Percentiles rank a stretch among this genome's conserved stretches.
Evolutionary conservation across 1,140 invertebrate genomes (phyloP).

Genomic region (Platyscapa corneri): DNA sequence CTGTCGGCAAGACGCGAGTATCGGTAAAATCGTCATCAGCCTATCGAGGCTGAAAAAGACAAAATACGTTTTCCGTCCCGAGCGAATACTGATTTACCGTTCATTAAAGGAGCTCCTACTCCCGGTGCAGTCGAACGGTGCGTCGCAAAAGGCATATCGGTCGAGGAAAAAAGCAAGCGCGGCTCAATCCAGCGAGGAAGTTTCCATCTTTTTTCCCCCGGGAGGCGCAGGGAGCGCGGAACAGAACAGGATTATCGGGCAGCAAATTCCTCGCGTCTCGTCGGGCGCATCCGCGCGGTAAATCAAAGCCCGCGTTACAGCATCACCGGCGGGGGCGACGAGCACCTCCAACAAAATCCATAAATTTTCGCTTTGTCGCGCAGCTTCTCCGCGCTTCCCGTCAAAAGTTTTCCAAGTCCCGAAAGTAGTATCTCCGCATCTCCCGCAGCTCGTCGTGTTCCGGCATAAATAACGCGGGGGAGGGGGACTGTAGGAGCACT

Average conservation of each 20-base stretch:
- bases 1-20: too few relatives aligned
- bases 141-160: too few relatives aligned
- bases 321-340: constrained; percentile 21
- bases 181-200: neutral
- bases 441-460: neutral
- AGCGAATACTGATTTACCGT: too few relatives aligned
- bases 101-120: too few relatives aligned
- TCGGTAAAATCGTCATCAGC: too few relatives aligned
- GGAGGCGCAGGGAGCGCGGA: too few relatives aligned
- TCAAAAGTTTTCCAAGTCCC: constrained; percentile 66
- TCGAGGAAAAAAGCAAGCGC: too few relatives aligned
- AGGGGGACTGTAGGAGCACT: neutral
- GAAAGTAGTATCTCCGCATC: constrained; percentile 63
- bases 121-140: too few relatives aligned
- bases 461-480: constrained; percentile 62
- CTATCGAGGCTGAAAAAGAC: too few relatives aligned
- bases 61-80: too few relatives aligned
- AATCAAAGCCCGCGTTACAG: constrained; percentile 58
- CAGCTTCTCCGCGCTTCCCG: constrained; percentile 62
- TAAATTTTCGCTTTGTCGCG: constrained; percentile 67
- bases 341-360: constrained; percentile 68
- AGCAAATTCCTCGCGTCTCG: constrained; percentile 12
- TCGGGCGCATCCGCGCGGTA: constrained; percentile 55
- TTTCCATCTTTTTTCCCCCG: neutral
- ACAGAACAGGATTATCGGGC: too few relatives aligned